A percentile compares a stretch with the other conserved stretches of the same genome.
Evolutionary conservation across 2,888 invertebrate genomes (phyloP).

Genomic region (Drosophila rellima): DNA sequence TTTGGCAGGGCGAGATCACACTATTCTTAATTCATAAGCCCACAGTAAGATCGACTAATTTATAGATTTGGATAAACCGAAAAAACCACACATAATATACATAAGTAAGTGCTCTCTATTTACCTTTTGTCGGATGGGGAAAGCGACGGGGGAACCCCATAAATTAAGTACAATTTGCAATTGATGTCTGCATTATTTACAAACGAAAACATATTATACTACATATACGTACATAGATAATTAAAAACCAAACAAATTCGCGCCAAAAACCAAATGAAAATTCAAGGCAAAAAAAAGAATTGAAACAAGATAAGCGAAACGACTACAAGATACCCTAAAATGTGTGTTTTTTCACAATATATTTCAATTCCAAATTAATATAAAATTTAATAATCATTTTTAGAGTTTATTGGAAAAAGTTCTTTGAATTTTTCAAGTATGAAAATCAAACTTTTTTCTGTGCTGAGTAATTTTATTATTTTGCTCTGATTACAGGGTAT

Average conservation of each 20-base stretch:
- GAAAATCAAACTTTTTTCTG: background rate
- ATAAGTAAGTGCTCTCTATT: constrained; percentile 31
- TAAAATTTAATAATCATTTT: background rate
- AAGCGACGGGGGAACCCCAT: constrained; percentile 32
- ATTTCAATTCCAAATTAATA: background rate
- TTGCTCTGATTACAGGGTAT: background rate
- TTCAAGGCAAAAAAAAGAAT: constrained; percentile 24
- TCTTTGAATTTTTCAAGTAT: background rate
- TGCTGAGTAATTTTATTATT: no score
- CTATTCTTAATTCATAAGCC: constrained; percentile 42
- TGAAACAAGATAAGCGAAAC: background rate
- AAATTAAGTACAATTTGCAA: constrained; percentile 66
- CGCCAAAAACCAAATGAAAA: constrained; percentile 55
- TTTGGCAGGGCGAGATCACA: constrained; percentile 29
- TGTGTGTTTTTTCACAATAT: background rate
- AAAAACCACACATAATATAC: constrained; percentile 20
- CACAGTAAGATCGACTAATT: constrained; percentile 32
- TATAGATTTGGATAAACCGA: constrained; percentile 28
- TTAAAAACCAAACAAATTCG: constrained; percentile 64
- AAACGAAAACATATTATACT: constrained; percentile 42
- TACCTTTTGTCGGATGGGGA: background rate
- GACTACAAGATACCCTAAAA: background rate
- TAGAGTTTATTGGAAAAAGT: no score
- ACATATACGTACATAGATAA: constrained; percentile 40
- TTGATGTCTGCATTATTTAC: constrained; percentile 70